Evolutionary conservation across 2,888 invertebrate genomes (phyloP).

Genomic region (Pseudanteris insignis): DNA sequence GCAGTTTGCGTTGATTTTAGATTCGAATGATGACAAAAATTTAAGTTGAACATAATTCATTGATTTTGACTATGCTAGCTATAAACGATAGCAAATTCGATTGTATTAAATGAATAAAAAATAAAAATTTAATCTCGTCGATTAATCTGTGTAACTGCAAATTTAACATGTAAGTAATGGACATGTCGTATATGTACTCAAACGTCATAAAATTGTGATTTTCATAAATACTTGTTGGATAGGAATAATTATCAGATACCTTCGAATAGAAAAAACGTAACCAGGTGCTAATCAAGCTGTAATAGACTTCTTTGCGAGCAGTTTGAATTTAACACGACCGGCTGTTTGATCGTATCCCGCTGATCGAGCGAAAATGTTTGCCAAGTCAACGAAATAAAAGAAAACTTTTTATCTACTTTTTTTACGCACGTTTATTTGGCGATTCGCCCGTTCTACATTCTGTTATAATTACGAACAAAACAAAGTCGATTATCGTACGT

Average conservation of each 20-base stretch:
- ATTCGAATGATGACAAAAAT: background rate
- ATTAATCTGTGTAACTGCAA: conserved; percentile 43
- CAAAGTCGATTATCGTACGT: conserved; percentile 4
- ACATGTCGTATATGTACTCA: conserved; percentile 40
- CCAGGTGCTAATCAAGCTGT: conserved; percentile 43
- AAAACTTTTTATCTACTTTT: too few relatives aligned
- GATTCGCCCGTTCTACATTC: too few relatives aligned
- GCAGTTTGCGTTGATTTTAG: conserved; percentile 16
- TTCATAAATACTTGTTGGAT: conserved; percentile 46
- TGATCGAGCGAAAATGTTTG: conserved; percentile 6
- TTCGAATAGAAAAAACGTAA: conserved; percentile 37
- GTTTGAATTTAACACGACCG: conserved; percentile 28
- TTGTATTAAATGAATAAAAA: too few relatives aligned
- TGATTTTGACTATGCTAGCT: conserved; percentile 18
- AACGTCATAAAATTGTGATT: conserved; percentile 44
- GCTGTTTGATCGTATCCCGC: background rate
- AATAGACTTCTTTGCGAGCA: conserved; percentile 31
- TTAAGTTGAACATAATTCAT: conserved; percentile 5
- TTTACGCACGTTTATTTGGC: too few relatives aligned
- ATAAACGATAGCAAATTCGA: conserved; percentile 17
- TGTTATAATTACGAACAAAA: conserved; percentile 6
- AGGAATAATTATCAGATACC: conserved; percentile 39
- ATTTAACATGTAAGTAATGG: conserved; percentile 39
- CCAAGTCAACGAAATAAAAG: conserved; percentile 25
- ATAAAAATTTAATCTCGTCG: conserved; percentile 28